phyloP scores from a whole-genome alignment of 2,888 invertebrate species.

The Leucania comma region DNA sequence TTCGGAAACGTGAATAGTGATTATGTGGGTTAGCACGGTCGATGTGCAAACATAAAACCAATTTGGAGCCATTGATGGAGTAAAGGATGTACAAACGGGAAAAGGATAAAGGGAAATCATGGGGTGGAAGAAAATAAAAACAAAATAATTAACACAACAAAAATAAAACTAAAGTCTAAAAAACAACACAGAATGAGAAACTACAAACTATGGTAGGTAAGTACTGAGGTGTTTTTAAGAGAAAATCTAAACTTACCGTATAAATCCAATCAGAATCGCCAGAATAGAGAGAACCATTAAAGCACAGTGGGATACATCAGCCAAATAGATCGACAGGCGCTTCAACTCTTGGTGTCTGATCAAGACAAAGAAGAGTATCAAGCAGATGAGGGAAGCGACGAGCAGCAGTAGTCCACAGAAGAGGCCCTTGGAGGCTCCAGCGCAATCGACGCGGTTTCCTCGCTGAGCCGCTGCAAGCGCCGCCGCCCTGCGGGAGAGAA shows the following conservation, averaged over 20 bases:
- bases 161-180: conserved; percentile 40
- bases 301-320: conserved; percentile 97
- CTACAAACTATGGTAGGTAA: background rate
- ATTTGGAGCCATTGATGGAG: conserved; percentile 64
- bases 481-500: conserved; percentile 96
- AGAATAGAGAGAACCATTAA: conserved; percentile 96
- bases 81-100: conserved; percentile 51
- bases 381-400: conserved; percentile 97
- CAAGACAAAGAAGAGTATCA: conserved; percentile 98
- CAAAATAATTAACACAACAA: conserved; percentile 63
- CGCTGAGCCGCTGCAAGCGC: conserved; percentile 96
- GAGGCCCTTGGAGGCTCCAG: conserved; percentile 97
- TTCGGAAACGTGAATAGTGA: conserved; percentile 44
- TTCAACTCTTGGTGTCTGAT: conserved; percentile 96
- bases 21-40: conserved; percentile 55
- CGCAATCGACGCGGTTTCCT: conserved; percentile 97
- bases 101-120: conserved; percentile 39
- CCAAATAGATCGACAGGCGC: conserved; percentile 96
- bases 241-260: conserved; percentile 91
- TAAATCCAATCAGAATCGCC: conserved; percentile 97
- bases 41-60: conserved; percentile 64
- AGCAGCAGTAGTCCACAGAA: conserved; percentile 97
- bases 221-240: conserved; percentile 15
- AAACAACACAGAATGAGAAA: conserved; percentile 9
- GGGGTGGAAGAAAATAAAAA: conserved; percentile 66